These are phyloP conservation scores for Planiliza haematocheilus DNA, from an alignment of 2,113 vertebrate genomes.

Conservation along the genomic window DNA sequence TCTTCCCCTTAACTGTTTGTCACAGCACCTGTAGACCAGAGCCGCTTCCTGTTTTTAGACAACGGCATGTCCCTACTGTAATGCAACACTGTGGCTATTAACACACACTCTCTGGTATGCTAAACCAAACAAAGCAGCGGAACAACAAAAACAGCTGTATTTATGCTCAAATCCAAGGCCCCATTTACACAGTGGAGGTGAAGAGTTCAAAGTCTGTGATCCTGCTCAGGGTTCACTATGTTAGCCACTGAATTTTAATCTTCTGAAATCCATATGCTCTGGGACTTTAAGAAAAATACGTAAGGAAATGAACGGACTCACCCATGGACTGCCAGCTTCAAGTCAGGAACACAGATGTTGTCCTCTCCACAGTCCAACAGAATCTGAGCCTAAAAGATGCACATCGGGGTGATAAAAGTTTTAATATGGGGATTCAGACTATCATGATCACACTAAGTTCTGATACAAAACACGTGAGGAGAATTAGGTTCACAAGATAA, in stretches of 20 bases:
- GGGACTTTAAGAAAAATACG: constrained; percentile 12
- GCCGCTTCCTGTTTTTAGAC: constrained; percentile 60
- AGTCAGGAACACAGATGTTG: constrained; percentile 93
- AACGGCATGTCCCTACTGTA: background rate
- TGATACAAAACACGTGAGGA: constrained; percentile 2
- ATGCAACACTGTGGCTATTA: constrained; percentile 48
- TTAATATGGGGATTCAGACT: constrained; percentile 14
- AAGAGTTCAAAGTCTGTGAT: constrained; percentile 54
- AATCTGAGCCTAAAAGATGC: constrained; percentile 87
- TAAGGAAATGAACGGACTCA: constrained; percentile 74
- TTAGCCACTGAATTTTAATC: background rate
- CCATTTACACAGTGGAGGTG: constrained; percentile 26
- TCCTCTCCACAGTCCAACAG: constrained; percentile 93
- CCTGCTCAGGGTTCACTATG: constrained; percentile 10
- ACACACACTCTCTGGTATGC: constrained; percentile 41
- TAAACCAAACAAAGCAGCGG: constrained; percentile 38
- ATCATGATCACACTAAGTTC: background rate
- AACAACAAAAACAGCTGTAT: constrained; percentile 68
- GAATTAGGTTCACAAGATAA: constrained; percentile 40
- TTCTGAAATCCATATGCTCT: constrained; percentile 16
- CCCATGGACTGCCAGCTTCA: constrained; percentile 89
- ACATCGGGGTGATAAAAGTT: constrained; percentile 31
- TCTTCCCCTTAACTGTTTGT: constrained; percentile 20
- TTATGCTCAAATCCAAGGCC: constrained; percentile 27
- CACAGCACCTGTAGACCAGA: constrained; percentile 62